These are phyloP conservation scores for Poecilia wingei DNA, from an alignment of 2,797 vertebrate genomes.

Conservation along the genomic window DNA sequence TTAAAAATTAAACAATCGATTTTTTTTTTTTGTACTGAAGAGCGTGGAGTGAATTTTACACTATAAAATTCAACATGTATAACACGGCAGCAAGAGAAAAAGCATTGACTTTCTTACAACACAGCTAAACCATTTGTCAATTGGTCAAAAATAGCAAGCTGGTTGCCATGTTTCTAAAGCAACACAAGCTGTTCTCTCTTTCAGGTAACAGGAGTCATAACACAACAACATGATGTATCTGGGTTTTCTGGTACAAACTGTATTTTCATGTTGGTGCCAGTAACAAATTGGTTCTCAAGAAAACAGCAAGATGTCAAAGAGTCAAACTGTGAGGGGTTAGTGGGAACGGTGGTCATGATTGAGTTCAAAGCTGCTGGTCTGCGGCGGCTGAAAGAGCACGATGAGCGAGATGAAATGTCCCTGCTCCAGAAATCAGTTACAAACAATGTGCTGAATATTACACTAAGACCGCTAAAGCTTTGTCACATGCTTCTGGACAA, in stretches of 20 bases:
- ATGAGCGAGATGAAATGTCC: conserved; percentile 7
- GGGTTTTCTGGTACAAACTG: conserved; percentile 30
- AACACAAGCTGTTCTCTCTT: neutral
- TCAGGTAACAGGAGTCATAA: conserved; percentile 15
- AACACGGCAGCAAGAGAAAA: neutral
- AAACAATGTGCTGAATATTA: neutral
- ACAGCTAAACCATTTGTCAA: neutral
- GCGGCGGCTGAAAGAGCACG: conserved; percentile 6
- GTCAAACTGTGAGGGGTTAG: conserved; percentile 42
- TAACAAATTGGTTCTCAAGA: conserved; percentile 40
- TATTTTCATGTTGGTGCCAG: conserved; percentile 19
- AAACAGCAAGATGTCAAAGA: conserved; percentile 35
- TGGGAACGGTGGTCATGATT: conserved; percentile 30
- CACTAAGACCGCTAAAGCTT: neutral
- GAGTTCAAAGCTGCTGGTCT: conserved; percentile 46
- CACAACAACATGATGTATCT: conserved; percentile 23
- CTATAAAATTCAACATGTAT: neutral
- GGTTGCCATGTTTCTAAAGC: conserved; percentile 3
- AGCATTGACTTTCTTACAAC: neutral
- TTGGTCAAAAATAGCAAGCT: conserved; percentile 3
- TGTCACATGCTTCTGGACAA: neutral
- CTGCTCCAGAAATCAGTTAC: neutral
- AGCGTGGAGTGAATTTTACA: neutral
- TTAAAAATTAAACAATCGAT: neutral
- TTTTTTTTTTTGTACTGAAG: neutral